Evolutionary conservation across 1,140 invertebrate species (phyloP), one percentile per base, ranked within the genome.

Genomic region (Cheumatopsyche charites): DNA sequence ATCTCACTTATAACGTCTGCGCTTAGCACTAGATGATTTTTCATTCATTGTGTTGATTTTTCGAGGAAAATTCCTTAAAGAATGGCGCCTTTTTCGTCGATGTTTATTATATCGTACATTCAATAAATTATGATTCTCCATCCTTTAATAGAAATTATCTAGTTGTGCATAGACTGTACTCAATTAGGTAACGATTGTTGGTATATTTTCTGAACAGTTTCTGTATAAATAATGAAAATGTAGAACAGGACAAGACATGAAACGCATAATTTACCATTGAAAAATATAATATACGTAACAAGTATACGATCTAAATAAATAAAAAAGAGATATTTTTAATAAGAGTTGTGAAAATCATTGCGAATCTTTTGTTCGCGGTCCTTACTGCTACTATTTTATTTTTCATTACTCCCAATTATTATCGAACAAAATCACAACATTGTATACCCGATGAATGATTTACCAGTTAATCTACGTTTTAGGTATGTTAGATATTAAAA

Each of bases 1-100:
- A 75, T 75, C 74, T 75, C 74, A 75, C 62, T 70, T 75, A 73
- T 70, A 67, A 67, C 70, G 71, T 75, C 71, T 71, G 71, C 74
- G 71, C 71, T 75, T 75, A 73, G 68, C 67, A 71, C 71, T 75
- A 75, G 74, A 70, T 62, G 49, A 68, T 55, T 52, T 23, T 55
- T 58, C 55, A 17, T 58, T 58, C 7, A 52, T 47, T 15, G 43
- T 47, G 26, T 49, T 41, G 25, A 36, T 58, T 58, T 68, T 68
- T 55, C 41, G 62, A 21, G 15, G 26, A 17, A 36, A 49, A n/a
- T n/a, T n/a, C n/a, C n/a, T n/a, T n/a, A n/a, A n/a, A n/a, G n/a
- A n/a, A n/a, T n/a, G 25, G 1, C 42, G 26, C 47, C 47, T 26
- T 66, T 62, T 66, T n/a, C 11, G 66, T 68, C 66, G 26, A 21